Evolutionary conservation across 2,888 invertebrate genomes (phyloP), one percentile per base, ranked within the genome.

Genomic region (Hydropsyche betteni): DNA sequence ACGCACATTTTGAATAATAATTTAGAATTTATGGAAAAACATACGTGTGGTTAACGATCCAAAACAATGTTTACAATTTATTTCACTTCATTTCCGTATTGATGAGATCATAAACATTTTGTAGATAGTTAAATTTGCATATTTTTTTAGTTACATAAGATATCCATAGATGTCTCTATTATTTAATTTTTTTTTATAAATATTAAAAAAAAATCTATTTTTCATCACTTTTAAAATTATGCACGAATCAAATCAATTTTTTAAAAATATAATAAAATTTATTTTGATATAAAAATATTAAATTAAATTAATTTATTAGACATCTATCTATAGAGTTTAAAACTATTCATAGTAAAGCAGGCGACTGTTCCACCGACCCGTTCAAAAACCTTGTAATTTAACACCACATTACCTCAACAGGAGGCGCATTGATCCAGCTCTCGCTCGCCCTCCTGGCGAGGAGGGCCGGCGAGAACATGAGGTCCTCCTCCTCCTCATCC

Each of bases 391-490:
- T 2, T 44, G 33, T 5, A 10, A 44, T 69, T 38, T 36, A n/a
- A 38, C 16, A 52, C 68, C 80, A 81, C 14, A 24, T 52, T 90
- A 94, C 95, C 94, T 95, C 94, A 77, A 92, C 90, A 71, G 94
- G 94, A 84, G 94, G 94, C 80, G 94, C 92, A 82, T 93, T 93
- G 81, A 95, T 95, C 95, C 95, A 95, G 84, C 94, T 94, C 84
- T 95, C 95, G 24, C 94, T 94, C 70, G 95, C 95, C 80, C 95
- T 88, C 80, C 95, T 88, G 77, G 95, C 95, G 86, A 95, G 89
- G 80, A 95, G 89, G 77, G 95, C 95, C 80, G 95, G 95, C 82
- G 95, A 95, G 87, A 92, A 95, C 90, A 94, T 89, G 81, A 95
- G 89, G 81, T 94, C 94, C 84, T 94, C 94, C 81, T 95, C 95